phyloP scores from a whole-genome alignment of 1,140 invertebrate species.

The Aphis craccivora region DNA sequence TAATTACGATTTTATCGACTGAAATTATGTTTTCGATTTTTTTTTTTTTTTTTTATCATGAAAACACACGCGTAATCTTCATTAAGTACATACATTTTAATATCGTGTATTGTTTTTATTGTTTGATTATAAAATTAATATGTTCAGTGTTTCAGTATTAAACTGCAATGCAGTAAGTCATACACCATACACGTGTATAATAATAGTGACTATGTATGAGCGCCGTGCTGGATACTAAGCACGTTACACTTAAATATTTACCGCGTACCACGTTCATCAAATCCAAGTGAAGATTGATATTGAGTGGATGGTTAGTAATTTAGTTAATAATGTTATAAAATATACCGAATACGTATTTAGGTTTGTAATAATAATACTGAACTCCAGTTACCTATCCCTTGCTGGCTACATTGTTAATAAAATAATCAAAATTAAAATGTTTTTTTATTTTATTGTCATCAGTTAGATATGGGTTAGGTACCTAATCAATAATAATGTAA shows the following conservation, averaged over 20 bases:
- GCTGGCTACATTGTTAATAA: neutral
- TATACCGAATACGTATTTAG: neutral
- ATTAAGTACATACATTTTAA: neutral
- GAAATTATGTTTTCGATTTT: neutral
- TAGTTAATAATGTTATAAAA: neutral
- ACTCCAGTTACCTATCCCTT: neutral
- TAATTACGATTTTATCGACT: conserved; percentile 23
- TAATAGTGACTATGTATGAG: too few relatives aligned
- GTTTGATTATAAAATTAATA: neutral
- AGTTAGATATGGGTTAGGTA: neutral
- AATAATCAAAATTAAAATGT: neutral
- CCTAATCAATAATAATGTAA: neutral
- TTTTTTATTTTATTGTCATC: neutral
- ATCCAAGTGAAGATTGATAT: neutral
- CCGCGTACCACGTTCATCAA: neutral
- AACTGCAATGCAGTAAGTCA: neutral
- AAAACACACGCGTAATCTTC: neutral
- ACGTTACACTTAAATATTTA: neutral
- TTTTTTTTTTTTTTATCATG: neutral
- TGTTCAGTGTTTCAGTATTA: neutral
- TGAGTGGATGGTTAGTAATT: neutral
- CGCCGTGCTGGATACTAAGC: neutral
- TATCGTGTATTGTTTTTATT: neutral
- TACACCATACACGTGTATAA: too few relatives aligned
- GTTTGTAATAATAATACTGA: neutral